Evolutionary conservation across 2,113 vertebrate species (phyloP).

Genomic region (Aythya baeri): DNA sequence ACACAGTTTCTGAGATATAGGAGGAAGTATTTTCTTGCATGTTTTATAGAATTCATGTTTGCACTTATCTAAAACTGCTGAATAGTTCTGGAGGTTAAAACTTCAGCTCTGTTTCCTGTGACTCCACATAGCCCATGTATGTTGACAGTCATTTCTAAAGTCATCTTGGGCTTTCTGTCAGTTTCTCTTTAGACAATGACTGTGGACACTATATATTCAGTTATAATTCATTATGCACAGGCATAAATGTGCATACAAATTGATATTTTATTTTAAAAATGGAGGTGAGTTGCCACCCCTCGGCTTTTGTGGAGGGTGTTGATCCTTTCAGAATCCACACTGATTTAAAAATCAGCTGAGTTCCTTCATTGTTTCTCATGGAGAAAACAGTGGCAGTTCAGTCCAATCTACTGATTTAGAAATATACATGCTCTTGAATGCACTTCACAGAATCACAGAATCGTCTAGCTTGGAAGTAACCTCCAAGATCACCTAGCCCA

Average conservation of each 20-base stretch:
- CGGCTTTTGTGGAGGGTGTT: neutral
- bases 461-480: no score
- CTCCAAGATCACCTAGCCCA: no score
- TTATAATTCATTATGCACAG: neutral
- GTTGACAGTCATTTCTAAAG: neutral
- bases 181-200: neutral
- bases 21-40: neutral
- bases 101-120: neutral
- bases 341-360: neutral
- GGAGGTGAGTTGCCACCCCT: neutral
- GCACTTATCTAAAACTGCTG: neutral
- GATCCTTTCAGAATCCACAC: neutral
- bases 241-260: neutral
- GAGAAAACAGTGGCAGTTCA: neutral
- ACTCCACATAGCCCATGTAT: fast-evolving
- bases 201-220: neutral
- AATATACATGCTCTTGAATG: neutral
- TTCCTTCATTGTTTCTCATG: neutral
- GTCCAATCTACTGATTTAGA: neutral
- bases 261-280: neutral
- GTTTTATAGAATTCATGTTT: neutral
- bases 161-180: neutral
- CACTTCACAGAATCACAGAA: neutral
- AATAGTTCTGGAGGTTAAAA: neutral
- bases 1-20: neutral